These are phyloP conservation scores for Bergia sp. DNA, from an alignment of 92 coral and sea anemone species.

Conservation along the genomic window DNA sequence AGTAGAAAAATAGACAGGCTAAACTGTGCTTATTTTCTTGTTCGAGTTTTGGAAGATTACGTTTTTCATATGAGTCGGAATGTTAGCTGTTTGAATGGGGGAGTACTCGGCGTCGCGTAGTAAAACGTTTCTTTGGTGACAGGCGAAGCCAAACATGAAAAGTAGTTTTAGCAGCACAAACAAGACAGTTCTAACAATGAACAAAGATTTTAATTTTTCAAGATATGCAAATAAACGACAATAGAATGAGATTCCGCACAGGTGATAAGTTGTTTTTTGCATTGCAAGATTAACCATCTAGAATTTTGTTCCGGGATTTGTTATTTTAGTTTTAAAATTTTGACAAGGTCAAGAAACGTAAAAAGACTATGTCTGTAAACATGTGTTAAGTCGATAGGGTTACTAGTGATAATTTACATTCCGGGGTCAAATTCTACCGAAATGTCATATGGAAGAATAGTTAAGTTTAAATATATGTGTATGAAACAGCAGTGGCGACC, in stretches of 20 bases:
- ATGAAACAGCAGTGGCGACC: slow-evolving; percentile 25
- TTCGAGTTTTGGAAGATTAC: not conserved
- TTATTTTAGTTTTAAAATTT: not conserved
- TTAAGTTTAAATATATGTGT: slow-evolving; percentile 17
- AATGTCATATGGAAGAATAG: slow-evolving; percentile 36
- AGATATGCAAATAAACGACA: slow-evolving; percentile 24
- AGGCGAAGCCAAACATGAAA: not conserved
- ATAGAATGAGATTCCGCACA: not conserved
- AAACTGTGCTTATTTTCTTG: slow-evolving; percentile 5
- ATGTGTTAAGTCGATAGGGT: slow-evolving; percentile 28
- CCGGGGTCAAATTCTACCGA: slow-evolving; percentile 22
- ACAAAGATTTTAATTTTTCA: not conserved
- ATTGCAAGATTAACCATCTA: not conserved
- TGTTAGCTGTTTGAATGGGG: not conserved
- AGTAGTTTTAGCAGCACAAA: not conserved
- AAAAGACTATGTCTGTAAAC: not conserved
- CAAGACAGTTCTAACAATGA: not conserved
- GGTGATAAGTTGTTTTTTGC: not conserved
- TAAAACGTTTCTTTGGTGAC: not conserved
- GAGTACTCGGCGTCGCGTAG: not conserved
- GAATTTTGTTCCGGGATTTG: not conserved
- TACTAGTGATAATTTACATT: not conserved
- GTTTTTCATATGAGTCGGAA: not conserved
- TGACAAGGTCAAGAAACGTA: not conserved
- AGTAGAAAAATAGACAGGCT: not conserved